Percentiles rank a stretch among this genome's conserved stretches.
These are phyloP conservation scores for Drosophila sordidapex DNA, from an alignment of 2,888 invertebrate species.

Conservation along the genomic window DNA sequence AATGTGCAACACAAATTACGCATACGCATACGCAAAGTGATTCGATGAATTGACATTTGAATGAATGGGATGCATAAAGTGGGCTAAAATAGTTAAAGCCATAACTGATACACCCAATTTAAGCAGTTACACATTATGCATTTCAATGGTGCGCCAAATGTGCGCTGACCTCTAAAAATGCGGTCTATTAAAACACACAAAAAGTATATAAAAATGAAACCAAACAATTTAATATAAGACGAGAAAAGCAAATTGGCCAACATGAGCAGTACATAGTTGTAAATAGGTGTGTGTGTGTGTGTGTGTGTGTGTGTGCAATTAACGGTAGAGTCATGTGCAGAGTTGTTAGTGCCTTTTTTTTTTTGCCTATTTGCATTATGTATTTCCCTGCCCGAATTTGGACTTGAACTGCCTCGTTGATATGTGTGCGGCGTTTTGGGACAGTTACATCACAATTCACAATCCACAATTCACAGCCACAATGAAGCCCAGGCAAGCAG, in stretches of 20 bases:
- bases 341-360: conserved; percentile 31
- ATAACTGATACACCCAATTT: conserved; percentile 40
- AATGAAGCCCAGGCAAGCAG: conserved; percentile 39
- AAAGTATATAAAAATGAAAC: conserved; percentile 32
- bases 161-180: conserved; percentile 79
- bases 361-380: conserved; percentile 45
- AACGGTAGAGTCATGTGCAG: conserved; percentile 76
- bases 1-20: conserved; percentile 42
- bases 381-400: conserved; percentile 70
- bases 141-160: conserved; percentile 75
- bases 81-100: conserved; percentile 1
- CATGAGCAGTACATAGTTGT: conserved; percentile 18
- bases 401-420: conserved; percentile 81
- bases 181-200: conserved; percentile 65
- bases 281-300: conserved; percentile 10
- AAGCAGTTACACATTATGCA: conserved; percentile 39
- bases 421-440: conserved; percentile 79
- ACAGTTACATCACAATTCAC: conserved; percentile 77
- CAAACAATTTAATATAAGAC: conserved; percentile 62
- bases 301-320: conserved; percentile 60
- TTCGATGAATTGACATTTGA: not conserved
- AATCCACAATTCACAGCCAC: conserved; percentile 49
- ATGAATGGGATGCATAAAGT: conserved; percentile 20
- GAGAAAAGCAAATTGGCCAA: conserved; percentile 75
- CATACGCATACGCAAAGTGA: conserved; percentile 47